phyloP scores from a whole-genome alignment of 2,113 vertebrate genomes.

The Anas platyrhynchos region DNA sequence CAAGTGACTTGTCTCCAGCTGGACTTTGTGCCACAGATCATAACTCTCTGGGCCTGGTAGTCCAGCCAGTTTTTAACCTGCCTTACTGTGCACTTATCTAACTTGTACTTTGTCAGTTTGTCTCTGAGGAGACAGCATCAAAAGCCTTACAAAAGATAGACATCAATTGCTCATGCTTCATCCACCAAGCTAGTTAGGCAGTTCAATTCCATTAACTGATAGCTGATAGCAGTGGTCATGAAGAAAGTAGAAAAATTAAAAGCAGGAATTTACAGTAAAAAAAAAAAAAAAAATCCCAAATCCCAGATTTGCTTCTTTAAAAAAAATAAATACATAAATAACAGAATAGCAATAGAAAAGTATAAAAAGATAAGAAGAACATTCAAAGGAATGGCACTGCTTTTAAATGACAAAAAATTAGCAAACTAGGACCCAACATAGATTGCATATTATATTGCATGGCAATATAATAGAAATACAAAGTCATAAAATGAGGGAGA shows the following conservation, averaged over 20 bases:
- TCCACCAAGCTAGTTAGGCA: neutral
- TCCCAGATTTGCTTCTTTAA: neutral
- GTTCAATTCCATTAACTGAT: neutral
- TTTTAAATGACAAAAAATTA: neutral
- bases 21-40: neutral
- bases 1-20: neutral
- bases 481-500: neutral
- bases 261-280: neutral
- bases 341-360: neutral
- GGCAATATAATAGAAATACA: neutral
- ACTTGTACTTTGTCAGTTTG: neutral
- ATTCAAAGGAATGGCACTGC: neutral
- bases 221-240: neutral
- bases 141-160: neutral
- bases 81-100: neutral
- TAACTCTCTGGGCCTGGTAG: neutral
- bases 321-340: neutral
- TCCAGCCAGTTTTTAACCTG: no score
- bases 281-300: neutral
- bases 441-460: neutral
- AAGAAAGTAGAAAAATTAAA: neutral
- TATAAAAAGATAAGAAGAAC: neutral
- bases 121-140: neutral
- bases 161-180: neutral
- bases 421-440: neutral